Evolutionary conservation across 2,113 vertebrate species (phyloP).

Genomic region (Sula dactylatra): DNA sequence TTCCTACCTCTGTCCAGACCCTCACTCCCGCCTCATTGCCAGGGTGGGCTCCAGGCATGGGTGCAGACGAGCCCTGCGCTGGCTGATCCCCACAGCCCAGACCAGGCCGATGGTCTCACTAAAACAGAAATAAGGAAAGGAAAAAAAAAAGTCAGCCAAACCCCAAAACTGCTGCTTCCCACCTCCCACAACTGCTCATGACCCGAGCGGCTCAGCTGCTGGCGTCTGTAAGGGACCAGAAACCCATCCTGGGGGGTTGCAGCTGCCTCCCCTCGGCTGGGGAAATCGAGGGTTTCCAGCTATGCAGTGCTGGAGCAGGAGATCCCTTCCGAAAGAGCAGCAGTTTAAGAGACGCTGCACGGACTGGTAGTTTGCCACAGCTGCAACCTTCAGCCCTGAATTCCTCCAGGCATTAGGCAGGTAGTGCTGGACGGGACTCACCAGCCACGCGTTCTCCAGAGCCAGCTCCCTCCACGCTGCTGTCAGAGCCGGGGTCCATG

Average conservation of each 20-base stretch:
- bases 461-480: neutral
- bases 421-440: neutral
- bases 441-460: neutral
- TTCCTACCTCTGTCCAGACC: neutral
- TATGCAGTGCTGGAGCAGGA: neutral
- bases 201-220: fast-evolving
- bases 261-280: neutral
- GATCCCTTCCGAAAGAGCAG: neutral
- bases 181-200: too few species aligned
- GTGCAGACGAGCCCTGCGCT: fast-evolving
- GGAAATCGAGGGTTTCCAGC: neutral
- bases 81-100: neutral
- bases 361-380: neutral
- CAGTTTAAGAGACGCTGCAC: neutral
- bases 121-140: too few species aligned
- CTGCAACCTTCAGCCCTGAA: fast-evolving
- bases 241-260: neutral
- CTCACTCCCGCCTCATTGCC: fast-evolving
- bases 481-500: fast-evolving
- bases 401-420: neutral
- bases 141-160: neutral
- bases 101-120: neutral
- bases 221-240: neutral
- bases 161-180: too few species aligned
- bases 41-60: neutral